These are phyloP conservation scores for Chlorodrepanis virens DNA, from an alignment of 2,113 vertebrate genomes.

Conservation along the genomic window DNA sequence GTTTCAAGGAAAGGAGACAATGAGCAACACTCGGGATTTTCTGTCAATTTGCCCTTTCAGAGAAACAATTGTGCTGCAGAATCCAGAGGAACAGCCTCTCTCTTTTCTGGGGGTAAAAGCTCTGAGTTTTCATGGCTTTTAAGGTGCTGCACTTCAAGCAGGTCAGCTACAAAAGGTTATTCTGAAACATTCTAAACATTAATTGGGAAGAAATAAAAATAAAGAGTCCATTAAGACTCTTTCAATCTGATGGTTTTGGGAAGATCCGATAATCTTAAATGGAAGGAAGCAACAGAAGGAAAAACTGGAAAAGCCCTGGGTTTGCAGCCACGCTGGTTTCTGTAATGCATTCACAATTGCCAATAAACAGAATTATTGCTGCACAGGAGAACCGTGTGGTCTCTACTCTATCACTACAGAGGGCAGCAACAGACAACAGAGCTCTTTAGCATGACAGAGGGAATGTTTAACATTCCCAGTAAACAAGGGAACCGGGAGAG, in stretches of 20 bases:
- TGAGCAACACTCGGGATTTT: fast-evolving
- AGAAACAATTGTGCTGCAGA: background rate
- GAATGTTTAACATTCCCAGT: conserved; percentile 31
- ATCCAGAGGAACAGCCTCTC: background rate
- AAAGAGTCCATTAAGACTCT: background rate
- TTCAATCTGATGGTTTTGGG: background rate
- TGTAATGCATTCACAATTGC: fast-evolving
- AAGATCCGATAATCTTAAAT: background rate
- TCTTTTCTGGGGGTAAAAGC: background rate
- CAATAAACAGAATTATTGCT: background rate
- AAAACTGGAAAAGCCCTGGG: no score
- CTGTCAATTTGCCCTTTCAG: background rate
- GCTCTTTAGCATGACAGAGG: conserved; percentile 48
- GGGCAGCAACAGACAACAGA: conserved; percentile 80
- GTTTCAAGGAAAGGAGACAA: background rate
- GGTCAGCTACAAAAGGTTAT: background rate
- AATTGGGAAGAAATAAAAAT: background rate
- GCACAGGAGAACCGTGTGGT: conserved; percentile 50
- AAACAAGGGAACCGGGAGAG: conserved; percentile 61
- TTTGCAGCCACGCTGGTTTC: background rate
- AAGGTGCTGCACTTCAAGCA: background rate
- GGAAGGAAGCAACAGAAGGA: background rate
- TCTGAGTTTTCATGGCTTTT: background rate
- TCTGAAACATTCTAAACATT: background rate
- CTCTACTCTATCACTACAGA: conserved; percentile 77